These are phyloP conservation scores for Trissolcus brochymenae DNA, from an alignment of 2,888 invertebrate species.

Conservation along the genomic window DNA sequence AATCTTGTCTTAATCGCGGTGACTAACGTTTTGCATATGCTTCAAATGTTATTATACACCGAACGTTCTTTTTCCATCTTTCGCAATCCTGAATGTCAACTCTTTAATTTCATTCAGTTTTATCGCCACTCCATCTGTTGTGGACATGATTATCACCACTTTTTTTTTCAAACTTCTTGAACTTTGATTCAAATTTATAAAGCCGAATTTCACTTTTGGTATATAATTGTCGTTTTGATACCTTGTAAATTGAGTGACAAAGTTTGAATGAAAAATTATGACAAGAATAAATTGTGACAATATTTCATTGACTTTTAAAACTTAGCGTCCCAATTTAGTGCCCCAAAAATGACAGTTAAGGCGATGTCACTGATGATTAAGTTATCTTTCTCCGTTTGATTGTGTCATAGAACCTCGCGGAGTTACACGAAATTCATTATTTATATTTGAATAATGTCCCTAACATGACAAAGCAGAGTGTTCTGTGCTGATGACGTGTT, in stretches of 20 bases:
- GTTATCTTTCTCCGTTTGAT: conserved; percentile 19
- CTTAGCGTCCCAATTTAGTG: no score
- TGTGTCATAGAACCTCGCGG: conserved; percentile 3
- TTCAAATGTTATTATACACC: conserved; percentile 13
- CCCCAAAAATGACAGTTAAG: not conserved
- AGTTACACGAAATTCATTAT: conserved; percentile 27
- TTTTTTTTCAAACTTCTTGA: no score
- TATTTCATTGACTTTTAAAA: no score
- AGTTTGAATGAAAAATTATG: no score
- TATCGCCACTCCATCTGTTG: not conserved
- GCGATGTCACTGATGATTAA: conserved; percentile 19
- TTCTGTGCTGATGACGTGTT: conserved; percentile 39
- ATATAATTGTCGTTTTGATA: no score
- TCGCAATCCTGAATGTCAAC: not conserved
- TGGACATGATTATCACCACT: no score
- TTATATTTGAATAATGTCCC: conserved; percentile 17
- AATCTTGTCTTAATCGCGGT: conserved; percentile 31
- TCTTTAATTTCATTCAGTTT: not conserved
- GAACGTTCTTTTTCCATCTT: not conserved
- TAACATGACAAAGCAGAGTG: conserved; percentile 17
- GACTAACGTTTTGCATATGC: conserved; percentile 29
- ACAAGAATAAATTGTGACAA: no score
- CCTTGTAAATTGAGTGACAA: no score
- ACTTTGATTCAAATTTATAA: no score
- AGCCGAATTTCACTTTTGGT: no score